Evolutionary conservation across 2,888 invertebrate species (phyloP), one percentile per base, ranked within the genome.

Genomic region (Cremastobaeus sp.): DNA sequence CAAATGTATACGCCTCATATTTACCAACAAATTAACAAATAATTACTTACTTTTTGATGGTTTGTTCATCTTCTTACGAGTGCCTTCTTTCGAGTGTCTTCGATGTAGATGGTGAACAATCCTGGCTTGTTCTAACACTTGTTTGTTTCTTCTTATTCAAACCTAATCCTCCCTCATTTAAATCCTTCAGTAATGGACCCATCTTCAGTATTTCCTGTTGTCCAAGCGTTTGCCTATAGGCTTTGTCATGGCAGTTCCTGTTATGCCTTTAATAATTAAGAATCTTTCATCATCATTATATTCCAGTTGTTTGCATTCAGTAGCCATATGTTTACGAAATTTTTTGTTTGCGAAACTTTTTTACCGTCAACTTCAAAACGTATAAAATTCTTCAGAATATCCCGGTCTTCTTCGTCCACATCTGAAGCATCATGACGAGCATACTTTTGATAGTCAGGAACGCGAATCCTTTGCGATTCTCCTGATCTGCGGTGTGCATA

Each of bases 391-490:
- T 8, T 11, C 21, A 45, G 11, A 9, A 18, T 5, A 11, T 41
- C 11, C 17, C 28, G 14, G 9, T 32, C 12, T 32, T 48, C 18
- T 8, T 48, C 11, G 3, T 55, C 20, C 4, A 15, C 9, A 32
- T 11, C 15, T 28, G 39, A 8, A 17, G 28, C 30, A 30, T 60
- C 39, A 12, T 34, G 9, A 34, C 21, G n/a, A 5, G 15, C 3
- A 14, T 14, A 15, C 12, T 37, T 15, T 37, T 37, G 2, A 37
- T 12, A 37, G 15, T 37, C 37, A 37, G 12, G 6, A 6, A 65
- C 43, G 1, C 12, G n/a, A 12, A 64, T 43, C 17, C 64, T 17
- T 43, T 64, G 35, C 1, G 54, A 28, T 34, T 65, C 54, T 0
- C 52, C 64, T 0, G 64, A 25, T 21, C 54, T 15, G 6, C 21